Conservation (phyloP, 2,888 invertebrate genomes). For the Eurytoma adleriae region DNA sequence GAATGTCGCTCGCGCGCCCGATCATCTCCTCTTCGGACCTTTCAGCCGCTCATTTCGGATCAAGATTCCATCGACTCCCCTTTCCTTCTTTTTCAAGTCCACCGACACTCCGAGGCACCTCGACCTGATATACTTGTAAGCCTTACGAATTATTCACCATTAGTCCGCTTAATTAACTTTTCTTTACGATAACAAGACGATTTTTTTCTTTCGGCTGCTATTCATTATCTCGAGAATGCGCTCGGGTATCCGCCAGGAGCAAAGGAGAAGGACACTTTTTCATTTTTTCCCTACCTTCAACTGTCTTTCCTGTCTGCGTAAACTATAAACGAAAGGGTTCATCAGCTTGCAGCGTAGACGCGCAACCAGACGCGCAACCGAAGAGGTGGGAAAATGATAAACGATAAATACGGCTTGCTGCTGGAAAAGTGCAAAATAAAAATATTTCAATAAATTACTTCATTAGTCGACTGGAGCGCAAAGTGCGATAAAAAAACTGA, state of each 20-base stretch:
- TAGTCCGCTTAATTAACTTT: slow-evolving; percentile 40
- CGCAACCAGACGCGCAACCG: not conserved
- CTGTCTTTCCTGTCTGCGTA: not conserved
- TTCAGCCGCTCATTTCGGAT: slow-evolving; percentile 45
- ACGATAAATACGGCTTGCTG: slow-evolving; percentile 14
- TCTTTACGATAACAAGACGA: slow-evolving; percentile 27
- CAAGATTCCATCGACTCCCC: slow-evolving; percentile 27
- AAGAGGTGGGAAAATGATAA: slow-evolving; percentile 26
- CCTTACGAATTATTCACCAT: slow-evolving; percentile 41
- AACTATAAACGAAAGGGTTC: not conserved
- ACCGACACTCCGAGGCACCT: too few relatives aligned
- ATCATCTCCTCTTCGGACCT: slow-evolving; percentile 1
- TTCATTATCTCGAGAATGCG: not conserved
- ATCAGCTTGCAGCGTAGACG: not conserved
- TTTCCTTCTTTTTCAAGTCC: not conserved
- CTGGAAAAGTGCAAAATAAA: slow-evolving; percentile 1
- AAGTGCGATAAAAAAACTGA: slow-evolving; percentile 15
- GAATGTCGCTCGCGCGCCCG: slow-evolving; percentile 47
- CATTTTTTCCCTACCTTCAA: not conserved
- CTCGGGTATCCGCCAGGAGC: not conserved
- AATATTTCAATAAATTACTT: slow-evolving; percentile 45
- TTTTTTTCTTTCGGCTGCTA: not conserved
- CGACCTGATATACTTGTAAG: slow-evolving; percentile 28
- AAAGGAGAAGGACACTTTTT: not conserved
- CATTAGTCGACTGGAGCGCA: slow-evolving; percentile 13